phyloP scores from a whole-genome alignment of 2,113 vertebrate genomes.

The Phylloscopus whistleri region DNA sequence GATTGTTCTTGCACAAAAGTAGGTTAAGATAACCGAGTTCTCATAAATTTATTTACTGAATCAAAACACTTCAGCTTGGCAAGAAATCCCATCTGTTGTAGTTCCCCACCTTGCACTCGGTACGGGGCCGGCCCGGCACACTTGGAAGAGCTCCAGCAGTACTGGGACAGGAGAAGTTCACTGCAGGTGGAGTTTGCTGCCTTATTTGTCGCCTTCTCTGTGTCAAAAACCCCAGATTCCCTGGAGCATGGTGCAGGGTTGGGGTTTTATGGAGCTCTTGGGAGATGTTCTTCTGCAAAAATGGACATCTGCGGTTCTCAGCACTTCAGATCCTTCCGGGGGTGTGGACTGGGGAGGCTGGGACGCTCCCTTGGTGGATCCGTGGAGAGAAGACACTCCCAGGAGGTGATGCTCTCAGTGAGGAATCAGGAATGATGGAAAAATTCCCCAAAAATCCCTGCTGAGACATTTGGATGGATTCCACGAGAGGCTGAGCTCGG shows the following conservation, averaged over 20 bases:
- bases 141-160: neutral
- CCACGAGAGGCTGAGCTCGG: neutral
- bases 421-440: neutral
- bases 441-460: fast-evolving
- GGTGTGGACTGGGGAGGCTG: fast-evolving
- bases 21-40: slow-evolving; percentile 48
- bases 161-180: neutral
- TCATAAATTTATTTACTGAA: slow-evolving; percentile 37
- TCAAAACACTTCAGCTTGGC: neutral
- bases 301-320: neutral
- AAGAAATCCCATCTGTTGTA: neutral
- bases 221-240: neutral
- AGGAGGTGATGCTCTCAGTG: neutral
- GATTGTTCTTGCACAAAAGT: slow-evolving; percentile 52
- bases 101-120: neutral
- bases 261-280: neutral
- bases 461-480: fast-evolving
- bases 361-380: fast-evolving
- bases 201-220: neutral
- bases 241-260: fast-evolving
- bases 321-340: neutral
- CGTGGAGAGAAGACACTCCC: fast-evolving
- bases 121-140: fast-evolving
- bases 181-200: slow-evolving; percentile 52
- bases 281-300: neutral